Evolutionary conservation across 2,888 invertebrate genomes (phyloP).

Genomic region (Lasioglossum zephyrum): DNA sequence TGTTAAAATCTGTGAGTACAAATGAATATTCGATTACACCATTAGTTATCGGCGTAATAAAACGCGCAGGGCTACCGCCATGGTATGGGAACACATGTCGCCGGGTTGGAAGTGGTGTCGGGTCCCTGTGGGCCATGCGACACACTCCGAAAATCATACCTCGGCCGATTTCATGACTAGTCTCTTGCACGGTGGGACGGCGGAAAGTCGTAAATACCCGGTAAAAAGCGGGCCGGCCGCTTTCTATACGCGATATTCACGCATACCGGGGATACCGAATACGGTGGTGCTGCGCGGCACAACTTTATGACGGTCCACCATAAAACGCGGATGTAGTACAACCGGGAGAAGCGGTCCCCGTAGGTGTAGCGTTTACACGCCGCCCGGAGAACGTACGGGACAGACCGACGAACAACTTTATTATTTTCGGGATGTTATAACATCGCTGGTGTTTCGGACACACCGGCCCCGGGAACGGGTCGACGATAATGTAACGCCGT

Average conservation of each 20-base stretch:
- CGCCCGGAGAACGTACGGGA: conserved; percentile 22
- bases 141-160: conserved; percentile 40
- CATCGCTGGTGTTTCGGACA: conserved; percentile 37
- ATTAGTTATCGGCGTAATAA: conserved; percentile 21
- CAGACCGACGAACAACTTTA: conserved; percentile 67
- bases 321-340: conserved; percentile 71
- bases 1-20: conserved; percentile 14
- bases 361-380: conserved; percentile 61
- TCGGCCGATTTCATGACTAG: conserved; percentile 42
- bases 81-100: neutral
- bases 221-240: conserved; percentile 63
- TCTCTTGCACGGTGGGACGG: conserved; percentile 19
- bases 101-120: neutral
- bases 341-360: conserved; percentile 51
- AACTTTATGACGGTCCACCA: conserved; percentile 77
- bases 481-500: conserved; percentile 15
- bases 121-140: conserved; percentile 8
- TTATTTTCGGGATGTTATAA: conserved; percentile 68
- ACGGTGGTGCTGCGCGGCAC: conserved; percentile 68
- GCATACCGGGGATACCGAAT: conserved; percentile 77
- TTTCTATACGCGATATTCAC: conserved; percentile 72
- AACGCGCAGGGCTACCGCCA: neutral
- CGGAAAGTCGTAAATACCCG: conserved; percentile 64
- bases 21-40: conserved; percentile 12
- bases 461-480: conserved; percentile 7